phyloP scores from a whole-genome alignment of 2,888 invertebrate genomes.

The Frankliniella fusca region DNA sequence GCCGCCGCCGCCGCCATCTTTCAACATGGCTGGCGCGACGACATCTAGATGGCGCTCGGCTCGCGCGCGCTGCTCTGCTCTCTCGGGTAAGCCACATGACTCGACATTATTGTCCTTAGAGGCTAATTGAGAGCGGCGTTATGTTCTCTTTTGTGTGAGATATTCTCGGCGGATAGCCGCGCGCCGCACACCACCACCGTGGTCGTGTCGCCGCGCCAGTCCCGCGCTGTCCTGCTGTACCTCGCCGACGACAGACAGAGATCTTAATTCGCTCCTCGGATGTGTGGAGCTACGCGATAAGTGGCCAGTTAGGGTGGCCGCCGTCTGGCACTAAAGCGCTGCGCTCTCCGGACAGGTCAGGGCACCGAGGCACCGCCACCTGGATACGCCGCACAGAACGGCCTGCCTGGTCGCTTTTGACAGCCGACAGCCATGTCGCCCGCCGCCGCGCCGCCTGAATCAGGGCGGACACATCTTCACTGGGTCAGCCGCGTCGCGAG shows the following conservation, averaged over 20 bases:
- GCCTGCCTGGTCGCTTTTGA: too few species aligned
- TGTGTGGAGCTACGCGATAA: not conserved
- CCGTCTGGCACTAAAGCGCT: not conserved
- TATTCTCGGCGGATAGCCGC: not conserved
- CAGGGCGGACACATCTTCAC: too few species aligned
- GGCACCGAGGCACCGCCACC: too few species aligned
- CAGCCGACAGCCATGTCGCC: too few species aligned
- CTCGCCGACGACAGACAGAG: not conserved
- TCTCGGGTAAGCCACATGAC: not conserved
- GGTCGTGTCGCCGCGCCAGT: not conserved
- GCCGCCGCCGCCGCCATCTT: not conserved
- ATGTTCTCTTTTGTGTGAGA: not conserved
- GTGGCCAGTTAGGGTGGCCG: not conserved
- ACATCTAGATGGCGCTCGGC: constrained; percentile 9
- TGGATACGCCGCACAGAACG: too few species aligned
- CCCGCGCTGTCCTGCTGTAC: not conserved
- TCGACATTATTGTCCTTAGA: not conserved
- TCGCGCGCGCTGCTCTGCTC: too few species aligned
- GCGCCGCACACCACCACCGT: not conserved
- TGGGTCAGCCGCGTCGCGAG: too few species aligned
- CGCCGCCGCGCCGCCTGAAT: too few species aligned
- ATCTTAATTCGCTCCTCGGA: not conserved
- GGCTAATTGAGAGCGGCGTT: constrained; percentile 1
- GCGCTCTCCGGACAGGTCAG: not conserved
- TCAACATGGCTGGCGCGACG: constrained; percentile 7